Conservation (phyloP, 2,113 vertebrate genomes). For the Chlorodrepanis virens region DNA sequence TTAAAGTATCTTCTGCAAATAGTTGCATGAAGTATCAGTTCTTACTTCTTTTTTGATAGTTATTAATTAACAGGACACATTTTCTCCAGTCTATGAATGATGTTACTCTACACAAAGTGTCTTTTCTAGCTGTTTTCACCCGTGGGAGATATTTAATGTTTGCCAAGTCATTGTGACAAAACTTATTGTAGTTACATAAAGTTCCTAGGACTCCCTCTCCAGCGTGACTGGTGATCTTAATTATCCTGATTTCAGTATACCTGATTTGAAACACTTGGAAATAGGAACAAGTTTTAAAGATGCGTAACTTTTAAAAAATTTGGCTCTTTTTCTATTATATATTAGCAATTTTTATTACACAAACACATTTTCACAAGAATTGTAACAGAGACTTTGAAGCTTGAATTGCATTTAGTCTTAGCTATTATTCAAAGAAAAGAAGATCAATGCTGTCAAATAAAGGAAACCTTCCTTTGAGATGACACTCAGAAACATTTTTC, state of each 20-base stretch:
- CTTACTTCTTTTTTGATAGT: not conserved
- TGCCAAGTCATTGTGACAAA: not conserved
- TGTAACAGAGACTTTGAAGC: not conserved
- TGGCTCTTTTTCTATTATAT: not conserved
- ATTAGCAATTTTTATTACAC: not conserved
- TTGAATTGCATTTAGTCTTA: not conserved
- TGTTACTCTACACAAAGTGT: not conserved
- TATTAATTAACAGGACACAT: not conserved
- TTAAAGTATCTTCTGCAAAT: not conserved
- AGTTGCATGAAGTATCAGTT: not conserved
- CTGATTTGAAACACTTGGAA: not conserved
- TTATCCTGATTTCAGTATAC: not conserved
- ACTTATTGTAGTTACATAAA: not conserved
- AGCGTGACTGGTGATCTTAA: not conserved
- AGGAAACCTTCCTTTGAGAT: not conserved
- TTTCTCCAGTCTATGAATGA: not conserved
- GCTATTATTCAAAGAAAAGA: not conserved
- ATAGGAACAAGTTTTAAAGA: not conserved
- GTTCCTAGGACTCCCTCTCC: not conserved
- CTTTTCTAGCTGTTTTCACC: not conserved
- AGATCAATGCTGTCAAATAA: not conserved
- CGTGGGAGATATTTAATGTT: not conserved
- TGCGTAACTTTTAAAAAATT: not conserved
- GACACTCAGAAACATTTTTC: not conserved
- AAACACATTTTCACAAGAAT: not conserved